Base-by-base conservation (phyloP, 2,888 invertebrate species). In the Agriopis aurantiaria region DNA sequence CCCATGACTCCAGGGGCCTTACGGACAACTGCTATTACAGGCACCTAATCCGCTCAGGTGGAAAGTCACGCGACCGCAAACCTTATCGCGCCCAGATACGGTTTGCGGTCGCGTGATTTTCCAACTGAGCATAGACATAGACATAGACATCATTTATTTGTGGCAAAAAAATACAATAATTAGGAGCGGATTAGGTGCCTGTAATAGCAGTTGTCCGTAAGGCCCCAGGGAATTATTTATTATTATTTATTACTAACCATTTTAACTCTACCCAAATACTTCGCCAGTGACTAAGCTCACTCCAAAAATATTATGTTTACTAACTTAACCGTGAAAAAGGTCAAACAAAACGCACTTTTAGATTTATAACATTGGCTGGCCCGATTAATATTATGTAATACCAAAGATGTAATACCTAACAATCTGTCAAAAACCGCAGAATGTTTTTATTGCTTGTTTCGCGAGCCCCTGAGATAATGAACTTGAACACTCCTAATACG, bases 251-350 rank as follows among this genome's bases (percentile, higher is more conserved):
- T 23, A 11, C n/a, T 52, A 52, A 49, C 1, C 10, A 10, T 23
- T 23, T 23, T 45, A 10, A 45, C 46, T 46, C 46, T 49, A 49
- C 14, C n/a, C 8, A 49, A 49, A 51, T 23, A 8, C 17, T 23
- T 17, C 51, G 8, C 7, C 55, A 3, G 9, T 56, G 43, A 43
- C 14, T 56, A 56, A 56, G 17, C 17, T 51, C 40, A 8, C 11
- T 1, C 12, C 11, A 11, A 53, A 53, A 53, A 1, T 53, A 33
- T 3, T 12, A 33, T 11, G n/a, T 3, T 23, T 23, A 17, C 53
- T 7, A 40, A 12, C 8, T 14, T 43, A 43, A 56, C 56, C 56
- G 14, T 56, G 56, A 40, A 40, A 55, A 55, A 55, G 55, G 56
- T 10, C 43, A 23, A 23, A 23, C 17, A 23, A 23, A 23, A 23